phyloP scores from a whole-genome alignment of 2,113 vertebrate genomes.

The Struthio camelus region DNA sequence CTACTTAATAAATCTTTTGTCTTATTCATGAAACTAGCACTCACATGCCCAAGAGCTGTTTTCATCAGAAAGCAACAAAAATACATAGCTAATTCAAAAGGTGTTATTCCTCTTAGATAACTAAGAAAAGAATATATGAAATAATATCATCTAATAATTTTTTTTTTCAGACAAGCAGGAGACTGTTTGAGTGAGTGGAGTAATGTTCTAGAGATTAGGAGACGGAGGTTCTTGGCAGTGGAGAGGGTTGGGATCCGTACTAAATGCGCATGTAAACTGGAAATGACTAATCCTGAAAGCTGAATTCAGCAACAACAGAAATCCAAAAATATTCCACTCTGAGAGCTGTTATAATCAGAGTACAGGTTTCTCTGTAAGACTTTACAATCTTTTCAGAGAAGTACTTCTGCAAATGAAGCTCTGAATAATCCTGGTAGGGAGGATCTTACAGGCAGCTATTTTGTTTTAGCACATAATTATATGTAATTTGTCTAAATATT shows the following conservation, averaged over 20 bases:
- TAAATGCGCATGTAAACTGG: background rate
- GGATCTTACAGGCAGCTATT: background rate
- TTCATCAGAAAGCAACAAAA: background rate
- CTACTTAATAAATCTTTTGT: background rate
- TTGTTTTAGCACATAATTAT: constrained; percentile 32
- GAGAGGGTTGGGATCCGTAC: background rate
- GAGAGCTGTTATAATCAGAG: background rate
- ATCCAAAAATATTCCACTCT: background rate
- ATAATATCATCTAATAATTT: background rate
- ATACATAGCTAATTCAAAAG: background rate
- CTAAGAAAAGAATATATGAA: background rate
- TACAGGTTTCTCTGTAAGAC: background rate
- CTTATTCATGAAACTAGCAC: background rate
- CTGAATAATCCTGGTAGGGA: background rate
- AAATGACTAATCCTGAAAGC: background rate
- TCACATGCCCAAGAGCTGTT: background rate
- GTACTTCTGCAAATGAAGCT: background rate
- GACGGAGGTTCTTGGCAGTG: background rate
- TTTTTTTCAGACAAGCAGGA: background rate
- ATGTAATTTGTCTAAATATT: constrained; percentile 55
- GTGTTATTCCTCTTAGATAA: background rate
- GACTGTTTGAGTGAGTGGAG: background rate
- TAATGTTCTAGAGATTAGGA: background rate
- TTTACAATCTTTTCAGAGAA: constrained; percentile 32
- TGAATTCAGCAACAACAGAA: background rate